Evolutionary conservation across 2,113 vertebrate species (phyloP).

Genomic region (Reinhardtius hippoglossoides): DNA sequence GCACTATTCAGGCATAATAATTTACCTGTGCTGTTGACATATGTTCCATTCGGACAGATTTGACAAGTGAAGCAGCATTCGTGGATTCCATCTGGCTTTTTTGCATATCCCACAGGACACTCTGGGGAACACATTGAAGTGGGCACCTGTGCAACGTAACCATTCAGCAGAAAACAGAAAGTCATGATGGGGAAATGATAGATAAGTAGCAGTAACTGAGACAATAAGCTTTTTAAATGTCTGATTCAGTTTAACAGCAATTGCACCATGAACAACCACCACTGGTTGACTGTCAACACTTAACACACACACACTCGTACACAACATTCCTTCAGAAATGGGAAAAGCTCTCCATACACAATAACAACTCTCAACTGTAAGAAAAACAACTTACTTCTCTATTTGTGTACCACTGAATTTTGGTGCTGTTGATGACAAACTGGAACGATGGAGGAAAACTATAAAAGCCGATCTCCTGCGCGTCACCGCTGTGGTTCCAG

Average conservation of each 20-base stretch:
- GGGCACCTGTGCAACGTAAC: constrained; percentile 54
- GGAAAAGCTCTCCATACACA: neutral
- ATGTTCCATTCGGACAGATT: constrained; percentile 80
- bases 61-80: constrained; percentile 86
- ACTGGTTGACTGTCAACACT: no score
- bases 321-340: neutral
- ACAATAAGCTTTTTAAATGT: neutral
- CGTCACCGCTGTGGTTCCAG: constrained; percentile 81
- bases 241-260: neutral
- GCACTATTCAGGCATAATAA: neutral
- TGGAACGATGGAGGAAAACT: constrained; percentile 26
- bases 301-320: no score
- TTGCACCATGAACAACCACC: no score
- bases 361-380: neutral
- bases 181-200: neutral
- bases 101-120: constrained; percentile 48
- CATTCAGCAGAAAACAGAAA: neutral
- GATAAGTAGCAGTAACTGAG: neutral
- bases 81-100: constrained; percentile 51
- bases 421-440: constrained; percentile 75
- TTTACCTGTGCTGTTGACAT: constrained; percentile 84
- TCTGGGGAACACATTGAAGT: constrained; percentile 53
- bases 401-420: constrained; percentile 80
- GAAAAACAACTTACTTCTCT: constrained; percentile 49
- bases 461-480: constrained; percentile 80